phyloP scores from a whole-genome alignment of 2,888 invertebrate species.

The Tyria jacobaeae region DNA sequence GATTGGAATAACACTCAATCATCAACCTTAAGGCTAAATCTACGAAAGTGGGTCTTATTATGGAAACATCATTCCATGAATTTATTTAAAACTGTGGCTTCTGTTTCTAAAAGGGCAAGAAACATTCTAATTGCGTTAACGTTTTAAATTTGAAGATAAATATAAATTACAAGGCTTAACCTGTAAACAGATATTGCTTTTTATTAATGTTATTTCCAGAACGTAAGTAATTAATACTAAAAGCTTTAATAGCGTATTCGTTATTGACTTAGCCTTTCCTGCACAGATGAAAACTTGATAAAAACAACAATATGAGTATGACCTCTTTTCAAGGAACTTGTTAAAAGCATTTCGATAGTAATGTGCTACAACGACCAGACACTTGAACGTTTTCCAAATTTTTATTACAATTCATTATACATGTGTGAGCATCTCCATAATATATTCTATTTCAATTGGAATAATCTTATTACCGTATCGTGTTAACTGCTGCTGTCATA shows the following conservation, averaged over 20 bases:
- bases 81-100: not conserved
- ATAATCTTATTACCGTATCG: not conserved
- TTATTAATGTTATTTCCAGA: not conserved
- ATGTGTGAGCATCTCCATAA: not conserved
- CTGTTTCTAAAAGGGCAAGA: not conserved
- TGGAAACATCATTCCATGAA: not conserved
- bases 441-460: constrained; percentile 11
- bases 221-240: not conserved
- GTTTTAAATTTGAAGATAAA: not conserved
- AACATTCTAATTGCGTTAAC: not conserved
- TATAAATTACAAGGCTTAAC: not conserved
- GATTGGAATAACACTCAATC: not conserved
- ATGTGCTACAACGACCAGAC: constrained; percentile 16
- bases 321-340: constrained; percentile 14
- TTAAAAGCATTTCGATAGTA: constrained; percentile 11
- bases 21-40: not conserved
- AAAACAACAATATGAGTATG: constrained; percentile 6
- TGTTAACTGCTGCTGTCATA: too few relatives aligned
- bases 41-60: not conserved
- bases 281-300: not conserved
- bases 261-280: constrained; percentile 1
- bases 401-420: constrained; percentile 9
- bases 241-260: constrained; percentile 7
- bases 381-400: constrained; percentile 38
- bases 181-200: not conserved